Base-by-base conservation (phyloP, 1,140 invertebrate genomes). In the Panagrolaimus sp. region DNA sequence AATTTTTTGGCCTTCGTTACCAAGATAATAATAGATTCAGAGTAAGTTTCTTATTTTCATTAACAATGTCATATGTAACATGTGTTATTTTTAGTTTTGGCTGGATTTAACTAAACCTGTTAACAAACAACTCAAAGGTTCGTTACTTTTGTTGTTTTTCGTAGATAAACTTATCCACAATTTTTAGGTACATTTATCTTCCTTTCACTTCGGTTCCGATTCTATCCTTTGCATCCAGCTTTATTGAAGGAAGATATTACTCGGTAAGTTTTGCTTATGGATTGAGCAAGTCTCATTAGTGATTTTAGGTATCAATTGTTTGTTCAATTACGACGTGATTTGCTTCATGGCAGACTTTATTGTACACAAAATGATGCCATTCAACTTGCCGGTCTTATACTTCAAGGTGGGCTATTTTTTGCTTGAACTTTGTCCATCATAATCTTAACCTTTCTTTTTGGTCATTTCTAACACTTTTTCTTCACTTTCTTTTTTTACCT, bases 1-100 rank as follows among this genome's bases (percentile, higher is more conserved):
- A 97, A 86, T 97, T 97, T 85, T 96, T 97, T 86, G 94, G 94
- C 9, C 88, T 98, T 28, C 88, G 93, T 71, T 97, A 91, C 89
- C 92, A 95, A 43, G 94, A 97, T 86, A 85, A 88, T 43, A 89
- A 89, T 76, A 93, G 93, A 78, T 93, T 96, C 85, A 89, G 94
- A 87, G 94, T 82, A 62, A 63, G 65, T n/a, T n/a, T n/a, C n/a
- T 73, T 69, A 26, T n/a, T 14, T n/a, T 17, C 26, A 26, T 26
- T 73, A 44, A 28, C 14, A 24, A 58, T n/a, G 17, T 58, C 7
- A 38, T 26, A 58, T 28, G n/a, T n/a, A n/a, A n/a, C n/a, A 21
- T 14, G 52, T 26, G 86, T 86, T 68, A 70, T 75, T 89, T 89
- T 74, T 86, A 96, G 93, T 93, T 95, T 85, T 97, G 94, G 94